Conservation (phyloP, 1,140 invertebrate genomes). For the Oscheius sp. region DNA sequence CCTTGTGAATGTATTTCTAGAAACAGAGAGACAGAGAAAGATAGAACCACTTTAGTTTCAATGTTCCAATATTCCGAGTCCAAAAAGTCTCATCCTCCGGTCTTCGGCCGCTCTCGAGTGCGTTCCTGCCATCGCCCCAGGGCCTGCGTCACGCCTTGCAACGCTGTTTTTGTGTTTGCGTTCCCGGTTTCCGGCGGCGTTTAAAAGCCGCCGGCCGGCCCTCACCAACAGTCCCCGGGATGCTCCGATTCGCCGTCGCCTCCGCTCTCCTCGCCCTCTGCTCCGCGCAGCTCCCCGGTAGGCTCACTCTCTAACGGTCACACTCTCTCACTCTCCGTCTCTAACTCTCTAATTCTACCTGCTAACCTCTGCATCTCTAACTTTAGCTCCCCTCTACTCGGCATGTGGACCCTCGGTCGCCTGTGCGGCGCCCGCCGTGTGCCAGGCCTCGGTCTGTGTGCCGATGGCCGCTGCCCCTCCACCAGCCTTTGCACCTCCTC, state of each 20-base stretch:
- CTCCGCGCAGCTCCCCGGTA: slow-evolving; percentile 25
- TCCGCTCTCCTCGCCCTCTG: slow-evolving; percentile 24
- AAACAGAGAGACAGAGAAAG: neutral
- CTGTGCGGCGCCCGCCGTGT: slow-evolving; percentile 42
- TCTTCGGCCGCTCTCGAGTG: too few relatives aligned
- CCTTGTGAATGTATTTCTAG: too few relatives aligned
- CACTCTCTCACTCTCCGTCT: neutral
- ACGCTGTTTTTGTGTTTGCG: slow-evolving; percentile 11
- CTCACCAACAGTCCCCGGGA: neutral
- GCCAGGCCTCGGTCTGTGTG: slow-evolving; percentile 37
- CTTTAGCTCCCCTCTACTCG: slow-evolving; percentile 39
- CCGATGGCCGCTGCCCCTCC: slow-evolving; percentile 19
- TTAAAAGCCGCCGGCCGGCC: neutral
- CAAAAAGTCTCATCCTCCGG: too few relatives aligned
- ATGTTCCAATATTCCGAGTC: too few relatives aligned
- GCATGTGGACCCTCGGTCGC: slow-evolving; percentile 38
- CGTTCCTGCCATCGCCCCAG: too few relatives aligned
- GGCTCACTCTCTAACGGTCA: neutral
- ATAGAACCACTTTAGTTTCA: neutral
- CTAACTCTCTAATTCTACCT: neutral
- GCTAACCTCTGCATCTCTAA: too few relatives aligned
- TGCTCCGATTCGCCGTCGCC: slow-evolving; percentile 29
- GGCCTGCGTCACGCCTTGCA: slow-evolving; percentile 7
- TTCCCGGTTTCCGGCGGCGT: neutral
- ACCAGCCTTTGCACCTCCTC: slow-evolving; percentile 16